Evolutionary conservation across 64 coral and sea anemone genomes (phyloP), one percentile per base, ranked within the genome.

Genomic region (Stylophora pistillata): DNA sequence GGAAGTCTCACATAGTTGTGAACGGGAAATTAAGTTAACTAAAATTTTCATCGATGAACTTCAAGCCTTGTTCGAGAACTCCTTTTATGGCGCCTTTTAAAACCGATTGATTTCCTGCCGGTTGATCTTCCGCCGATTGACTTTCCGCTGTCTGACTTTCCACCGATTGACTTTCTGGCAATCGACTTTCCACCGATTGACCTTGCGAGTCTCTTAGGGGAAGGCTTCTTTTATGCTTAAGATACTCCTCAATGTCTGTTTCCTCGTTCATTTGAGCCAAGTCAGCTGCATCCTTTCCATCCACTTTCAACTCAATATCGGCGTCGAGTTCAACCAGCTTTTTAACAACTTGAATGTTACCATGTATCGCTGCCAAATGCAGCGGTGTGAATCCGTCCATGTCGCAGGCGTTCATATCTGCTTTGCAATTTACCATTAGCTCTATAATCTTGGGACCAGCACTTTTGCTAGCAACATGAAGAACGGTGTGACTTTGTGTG

Each of bases 221-320:
- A n/a, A n/a, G 37, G 59, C 59, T 53, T 23, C 55, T 78, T 53
- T 56, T 78, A 10, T 52, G 56, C 21, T 15, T 55, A 53, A 78
- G 76, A 55, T 27, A 78, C 17, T 56, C 52, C 56, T 78, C 76
- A 78, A 78, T 78, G 0, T 56, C 76, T 2, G 4, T 2, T 78
- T 78, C 76, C 56, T 78, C 52, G 20, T 78, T 78, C n/a, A 78
- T 10, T 20, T 56, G 76, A 78, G 76, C 76, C n/a, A 78, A 13
- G 9, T 78, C 76, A 56, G 20, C 76, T 13, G 14, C 76, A 57
- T 10, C 52, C n/a, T 75, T 23, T 33, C 28, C 71, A 31, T 73
- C 27, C 11, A 15, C 10, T 76, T 33, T 10, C 23, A 53, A 23
- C n/a, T n/a, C 56, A 10, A 57, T 53, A 1, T 78, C 76, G 11